These are phyloP conservation scores for Ciconia nigra DNA, from an alignment of 2,797 vertebrate species.

Conservation along the genomic window DNA sequence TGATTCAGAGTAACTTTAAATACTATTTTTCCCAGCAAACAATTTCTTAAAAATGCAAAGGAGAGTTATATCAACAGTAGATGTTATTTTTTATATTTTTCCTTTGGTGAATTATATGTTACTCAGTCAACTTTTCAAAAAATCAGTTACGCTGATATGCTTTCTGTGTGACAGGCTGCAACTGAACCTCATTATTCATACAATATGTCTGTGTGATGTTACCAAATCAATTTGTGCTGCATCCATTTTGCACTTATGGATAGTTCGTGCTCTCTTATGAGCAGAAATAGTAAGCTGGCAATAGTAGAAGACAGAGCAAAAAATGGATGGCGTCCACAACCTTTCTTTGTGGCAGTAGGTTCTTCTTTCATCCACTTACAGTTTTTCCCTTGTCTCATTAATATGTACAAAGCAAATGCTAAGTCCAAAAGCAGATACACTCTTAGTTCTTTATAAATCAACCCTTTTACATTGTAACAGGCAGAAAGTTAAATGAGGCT, in stretches of 20 bases:
- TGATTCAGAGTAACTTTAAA: not conserved
- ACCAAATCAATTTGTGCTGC: conserved; percentile 72
- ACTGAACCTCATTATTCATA: conserved; percentile 71
- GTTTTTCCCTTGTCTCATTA: conserved; percentile 34
- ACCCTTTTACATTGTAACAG: conserved; percentile 51
- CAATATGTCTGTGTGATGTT: conserved; percentile 53
- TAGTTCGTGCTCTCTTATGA: conserved; percentile 64
- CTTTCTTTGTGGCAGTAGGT: conserved; percentile 23
- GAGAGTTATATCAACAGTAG: not conserved
- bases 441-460: conserved; percentile 47
- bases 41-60: not conserved
- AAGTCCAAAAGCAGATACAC: conserved; percentile 54
- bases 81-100: not conserved
- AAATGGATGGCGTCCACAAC: conserved; percentile 33
- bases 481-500: conserved; percentile 53
- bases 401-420: conserved; percentile 20
- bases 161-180: conserved; percentile 69
- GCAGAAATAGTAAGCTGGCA: conserved; percentile 67
- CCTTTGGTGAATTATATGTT: conserved; percentile 46
- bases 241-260: conserved; percentile 68
- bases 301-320: conserved; percentile 63
- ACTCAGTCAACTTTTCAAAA: conserved; percentile 61
- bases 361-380: conserved; percentile 43
- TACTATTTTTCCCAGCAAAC: not conserved
- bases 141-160: conserved; percentile 45